phyloP scores from a whole-genome alignment of 2,113 vertebrate genomes.

The Nibea albiflora region DNA sequence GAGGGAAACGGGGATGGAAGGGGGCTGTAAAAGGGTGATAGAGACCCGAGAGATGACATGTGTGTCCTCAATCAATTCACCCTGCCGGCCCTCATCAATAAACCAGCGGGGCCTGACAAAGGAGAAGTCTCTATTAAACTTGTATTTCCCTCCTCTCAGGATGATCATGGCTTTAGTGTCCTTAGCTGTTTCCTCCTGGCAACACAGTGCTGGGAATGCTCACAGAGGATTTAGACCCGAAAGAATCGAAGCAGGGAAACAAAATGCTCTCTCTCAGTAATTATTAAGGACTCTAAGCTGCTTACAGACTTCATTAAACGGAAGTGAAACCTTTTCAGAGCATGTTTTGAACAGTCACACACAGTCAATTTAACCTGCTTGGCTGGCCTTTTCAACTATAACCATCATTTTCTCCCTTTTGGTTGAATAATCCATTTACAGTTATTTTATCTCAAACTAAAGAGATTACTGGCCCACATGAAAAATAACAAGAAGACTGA shows the following conservation, averaged over 20 bases:
- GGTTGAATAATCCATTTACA: slow-evolving; percentile 58
- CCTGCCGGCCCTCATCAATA: slow-evolving; percentile 67
- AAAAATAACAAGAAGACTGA: slow-evolving; percentile 52
- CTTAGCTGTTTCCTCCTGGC: slow-evolving; percentile 59
- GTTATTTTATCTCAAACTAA: slow-evolving; percentile 59
- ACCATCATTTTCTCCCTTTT: slow-evolving; percentile 27
- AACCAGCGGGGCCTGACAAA: slow-evolving; percentile 67
- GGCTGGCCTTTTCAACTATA: slow-evolving; percentile 55
- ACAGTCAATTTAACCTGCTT: slow-evolving; percentile 61
- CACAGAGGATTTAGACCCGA: slow-evolving; percentile 65
- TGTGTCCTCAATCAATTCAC: slow-evolving; percentile 72
- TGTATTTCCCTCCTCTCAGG: slow-evolving; percentile 67
- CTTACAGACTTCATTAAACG: slow-evolving; percentile 82
- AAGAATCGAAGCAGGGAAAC: slow-evolving; percentile 66
- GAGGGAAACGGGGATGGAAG: slow-evolving; percentile 48
- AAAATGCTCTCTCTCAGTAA: slow-evolving; percentile 77
- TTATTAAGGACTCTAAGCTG: slow-evolving; percentile 81
- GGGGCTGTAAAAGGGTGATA: slow-evolving; percentile 66
- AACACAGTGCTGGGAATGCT: slow-evolving; percentile 51
- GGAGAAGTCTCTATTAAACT: slow-evolving; percentile 76
- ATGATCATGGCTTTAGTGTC: slow-evolving; percentile 50
- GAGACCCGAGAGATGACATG: slow-evolving; percentile 76
- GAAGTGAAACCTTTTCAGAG: slow-evolving; percentile 80
- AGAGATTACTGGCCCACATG: slow-evolving; percentile 46
- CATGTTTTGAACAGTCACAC: slow-evolving; percentile 75